phyloP scores from a whole-genome alignment of 2,888 invertebrate genomes.

The Melinopterus prodromus region DNA sequence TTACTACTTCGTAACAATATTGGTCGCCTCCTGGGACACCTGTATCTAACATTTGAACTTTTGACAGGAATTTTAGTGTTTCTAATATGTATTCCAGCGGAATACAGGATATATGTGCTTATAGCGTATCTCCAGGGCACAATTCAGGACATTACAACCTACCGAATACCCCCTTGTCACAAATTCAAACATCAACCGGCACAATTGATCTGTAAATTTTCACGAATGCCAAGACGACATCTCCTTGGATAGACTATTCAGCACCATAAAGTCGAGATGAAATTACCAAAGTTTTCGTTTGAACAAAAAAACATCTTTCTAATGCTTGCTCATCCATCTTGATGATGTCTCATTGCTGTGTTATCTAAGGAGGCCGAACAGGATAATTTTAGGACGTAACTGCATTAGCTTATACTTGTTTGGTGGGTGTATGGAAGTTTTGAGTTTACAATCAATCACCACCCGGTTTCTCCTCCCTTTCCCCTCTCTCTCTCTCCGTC shows the following conservation, averaged over 20 bases:
- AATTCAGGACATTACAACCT: not conserved
- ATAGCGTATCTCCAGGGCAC: not conserved
- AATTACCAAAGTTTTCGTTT: not conserved
- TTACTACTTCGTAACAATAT: no score
- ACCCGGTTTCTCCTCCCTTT: constrained; percentile 35
- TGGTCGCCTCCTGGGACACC: no score
- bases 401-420: not conserved
- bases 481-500: constrained; percentile 31
- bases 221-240: not conserved
- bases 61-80: no score
- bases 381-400: not conserved
- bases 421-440: constrained; percentile 19
- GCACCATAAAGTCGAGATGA: not conserved
- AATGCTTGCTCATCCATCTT: not conserved
- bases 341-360: not conserved
- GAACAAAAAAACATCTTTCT: not conserved
- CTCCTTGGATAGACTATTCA: not conserved
- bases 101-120: not conserved
- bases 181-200: not conserved
- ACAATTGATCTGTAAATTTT: not conserved
- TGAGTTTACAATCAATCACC: constrained; percentile 47
- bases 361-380: not conserved
- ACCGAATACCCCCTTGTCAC: not conserved
- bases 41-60: no score
- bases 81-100: no score